phyloP scores from a whole-genome alignment of 2,797 vertebrate species.

The Pangasius djambal region DNA sequence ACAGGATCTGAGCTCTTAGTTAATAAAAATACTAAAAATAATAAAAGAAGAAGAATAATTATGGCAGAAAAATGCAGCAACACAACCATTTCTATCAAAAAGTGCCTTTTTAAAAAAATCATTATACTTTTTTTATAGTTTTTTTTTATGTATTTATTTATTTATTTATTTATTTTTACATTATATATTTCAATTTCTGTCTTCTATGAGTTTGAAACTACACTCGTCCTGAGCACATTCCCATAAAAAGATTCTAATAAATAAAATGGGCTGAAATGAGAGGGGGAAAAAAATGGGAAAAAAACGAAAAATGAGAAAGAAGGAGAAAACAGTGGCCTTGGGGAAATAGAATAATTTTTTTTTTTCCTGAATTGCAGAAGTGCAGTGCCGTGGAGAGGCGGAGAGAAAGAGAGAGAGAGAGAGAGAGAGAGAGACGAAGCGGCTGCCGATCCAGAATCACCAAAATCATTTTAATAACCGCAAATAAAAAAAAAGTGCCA shows the following conservation, averaged over 20 bases:
- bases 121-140: background rate
- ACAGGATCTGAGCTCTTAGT: no score
- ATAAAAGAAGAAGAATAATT: no score
- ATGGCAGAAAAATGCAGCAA: background rate
- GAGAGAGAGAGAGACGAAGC: background rate
- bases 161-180: background rate
- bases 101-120: background rate
- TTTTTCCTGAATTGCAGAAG: background rate
- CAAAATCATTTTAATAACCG: background rate
- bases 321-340: background rate
- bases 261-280: background rate
- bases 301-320: background rate
- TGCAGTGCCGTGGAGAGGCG: background rate
- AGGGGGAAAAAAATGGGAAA: background rate
- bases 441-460: background rate
- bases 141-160: background rate
- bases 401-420: no score
- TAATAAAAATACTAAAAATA: no score
- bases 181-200: background rate
- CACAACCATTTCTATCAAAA: background rate
- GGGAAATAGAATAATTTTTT: background rate
- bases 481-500: background rate
- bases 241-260: background rate
- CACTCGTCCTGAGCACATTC: background rate
- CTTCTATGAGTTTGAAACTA: background rate